These are phyloP conservation scores for Sipunculus nudus DNA, from an alignment of 2,888 invertebrate species.

Conservation along the genomic window DNA sequence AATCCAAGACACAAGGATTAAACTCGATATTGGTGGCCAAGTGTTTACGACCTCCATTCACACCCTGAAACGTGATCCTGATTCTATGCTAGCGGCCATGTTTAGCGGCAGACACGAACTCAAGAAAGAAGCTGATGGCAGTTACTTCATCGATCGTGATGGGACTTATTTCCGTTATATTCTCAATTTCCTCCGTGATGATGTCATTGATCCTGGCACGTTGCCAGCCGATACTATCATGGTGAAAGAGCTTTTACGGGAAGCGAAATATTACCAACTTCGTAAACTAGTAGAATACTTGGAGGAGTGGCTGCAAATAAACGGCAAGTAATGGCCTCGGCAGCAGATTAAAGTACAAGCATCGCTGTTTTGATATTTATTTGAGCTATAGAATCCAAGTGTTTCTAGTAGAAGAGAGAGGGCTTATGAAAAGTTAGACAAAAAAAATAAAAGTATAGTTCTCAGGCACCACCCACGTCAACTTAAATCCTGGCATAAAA, in stretches of 20 bases:
- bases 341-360: too few species aligned
- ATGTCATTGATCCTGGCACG: constrained; percentile 44
- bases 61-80: constrained; percentile 39
- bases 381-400: too few species aligned
- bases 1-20: constrained; percentile 40
- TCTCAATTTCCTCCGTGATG: constrained; percentile 61
- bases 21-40: constrained; percentile 46
- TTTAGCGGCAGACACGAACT: constrained; percentile 45
- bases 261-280: constrained; percentile 45
- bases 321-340: too few species aligned
- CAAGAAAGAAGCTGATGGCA: constrained; percentile 41
- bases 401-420: too few species aligned
- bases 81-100: constrained; percentile 44
- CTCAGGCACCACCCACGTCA: too few species aligned
- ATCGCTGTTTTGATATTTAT: too few species aligned
- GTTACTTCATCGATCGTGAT: constrained; percentile 49
- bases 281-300: constrained; percentile 27
- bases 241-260: constrained; percentile 40
- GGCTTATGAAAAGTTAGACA: too few species aligned
- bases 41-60: constrained; percentile 42
- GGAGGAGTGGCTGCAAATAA: too few species aligned
- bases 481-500: too few species aligned
- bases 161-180: constrained; percentile 55
- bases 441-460: too few species aligned
- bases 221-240: constrained; percentile 34